Evolutionary conservation across 2,113 vertebrate species (phyloP).

Genomic region (Sterrhoptilus dennistouni): DNA sequence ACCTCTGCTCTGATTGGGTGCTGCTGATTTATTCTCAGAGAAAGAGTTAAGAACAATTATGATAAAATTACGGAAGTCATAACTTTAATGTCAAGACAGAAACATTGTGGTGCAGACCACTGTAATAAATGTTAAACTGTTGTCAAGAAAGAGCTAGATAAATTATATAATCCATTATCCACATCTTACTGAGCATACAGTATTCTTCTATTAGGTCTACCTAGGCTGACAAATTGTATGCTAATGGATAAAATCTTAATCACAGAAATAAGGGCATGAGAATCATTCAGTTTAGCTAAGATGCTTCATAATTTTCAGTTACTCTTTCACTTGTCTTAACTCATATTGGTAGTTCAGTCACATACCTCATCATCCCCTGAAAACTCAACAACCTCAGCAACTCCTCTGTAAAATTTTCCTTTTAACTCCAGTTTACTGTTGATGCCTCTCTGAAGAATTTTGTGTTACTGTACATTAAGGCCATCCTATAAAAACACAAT

Average conservation of each 20-base stretch:
- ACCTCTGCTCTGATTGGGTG: neutral
- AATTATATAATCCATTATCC: slow-evolving; percentile 38
- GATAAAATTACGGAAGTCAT: slow-evolving; percentile 7
- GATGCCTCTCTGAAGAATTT: slow-evolving; percentile 23
- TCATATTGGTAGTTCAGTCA: neutral
- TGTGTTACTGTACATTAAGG: slow-evolving; percentile 39
- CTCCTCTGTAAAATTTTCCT: neutral
- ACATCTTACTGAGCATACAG: slow-evolving; percentile 25
- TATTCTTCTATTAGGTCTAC: slow-evolving; percentile 3
- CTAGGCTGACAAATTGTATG: slow-evolving; percentile 24
- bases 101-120: neutral
- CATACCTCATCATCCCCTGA: neutral
- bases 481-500: slow-evolving; percentile 55
- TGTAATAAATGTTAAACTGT: slow-evolving; percentile 48
- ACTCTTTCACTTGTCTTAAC: neutral
- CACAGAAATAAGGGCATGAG: slow-evolving; percentile 25
- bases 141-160: slow-evolving; percentile 34
- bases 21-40: neutral
- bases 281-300: neutral
- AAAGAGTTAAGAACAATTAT: slow-evolving; percentile 30
- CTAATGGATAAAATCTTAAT: slow-evolving; percentile 51
- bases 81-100: slow-evolving; percentile 32
- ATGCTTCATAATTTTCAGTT: neutral
- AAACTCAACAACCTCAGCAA: neutral
- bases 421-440: slow-evolving; percentile 7